Conservation (phyloP, 2,113 vertebrate species). For the Pterocles burchelli region DNA sequence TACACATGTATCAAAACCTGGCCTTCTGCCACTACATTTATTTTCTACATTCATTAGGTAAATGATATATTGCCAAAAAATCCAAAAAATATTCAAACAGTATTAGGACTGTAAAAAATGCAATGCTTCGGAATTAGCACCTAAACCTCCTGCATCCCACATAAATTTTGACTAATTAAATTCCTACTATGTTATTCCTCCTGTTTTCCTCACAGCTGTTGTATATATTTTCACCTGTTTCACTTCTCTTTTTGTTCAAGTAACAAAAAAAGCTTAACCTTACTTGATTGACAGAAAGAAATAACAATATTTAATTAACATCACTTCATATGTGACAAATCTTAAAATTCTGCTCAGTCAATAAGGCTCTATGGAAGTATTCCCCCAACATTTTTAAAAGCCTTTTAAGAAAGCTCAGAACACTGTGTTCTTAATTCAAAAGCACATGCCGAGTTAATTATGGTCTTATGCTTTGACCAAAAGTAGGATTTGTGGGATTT, state of each 20-base stretch:
- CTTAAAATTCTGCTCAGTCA: slow-evolving; percentile 67
- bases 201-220: slow-evolving; percentile 45
- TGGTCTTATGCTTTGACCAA: slow-evolving; percentile 72
- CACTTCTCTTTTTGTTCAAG: slow-evolving; percentile 22
- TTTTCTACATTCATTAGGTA: neutral
- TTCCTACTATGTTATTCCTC: slow-evolving; percentile 29
- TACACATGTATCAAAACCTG: neutral
- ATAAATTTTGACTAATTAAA: slow-evolving; percentile 48
- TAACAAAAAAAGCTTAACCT: slow-evolving; percentile 58
- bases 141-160: slow-evolving; percentile 22
- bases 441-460: slow-evolving; percentile 79
- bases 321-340: slow-evolving; percentile 75
- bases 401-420: slow-evolving; percentile 70
- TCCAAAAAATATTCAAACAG: neutral
- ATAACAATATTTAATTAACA: slow-evolving; percentile 74
- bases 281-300: slow-evolving; percentile 48
- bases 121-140: slow-evolving; percentile 25
- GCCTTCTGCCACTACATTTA: neutral
- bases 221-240: slow-evolving; percentile 53
- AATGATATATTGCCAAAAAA: neutral
- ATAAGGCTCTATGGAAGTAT: slow-evolving; percentile 57
- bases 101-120: slow-evolving; percentile 20
- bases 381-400: slow-evolving; percentile 60
- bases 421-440: slow-evolving; percentile 77
- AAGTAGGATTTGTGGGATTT: slow-evolving; percentile 72